These are phyloP conservation scores for Sturmia bella DNA, from an alignment of 2,888 invertebrate species.

Conservation along the genomic window DNA sequence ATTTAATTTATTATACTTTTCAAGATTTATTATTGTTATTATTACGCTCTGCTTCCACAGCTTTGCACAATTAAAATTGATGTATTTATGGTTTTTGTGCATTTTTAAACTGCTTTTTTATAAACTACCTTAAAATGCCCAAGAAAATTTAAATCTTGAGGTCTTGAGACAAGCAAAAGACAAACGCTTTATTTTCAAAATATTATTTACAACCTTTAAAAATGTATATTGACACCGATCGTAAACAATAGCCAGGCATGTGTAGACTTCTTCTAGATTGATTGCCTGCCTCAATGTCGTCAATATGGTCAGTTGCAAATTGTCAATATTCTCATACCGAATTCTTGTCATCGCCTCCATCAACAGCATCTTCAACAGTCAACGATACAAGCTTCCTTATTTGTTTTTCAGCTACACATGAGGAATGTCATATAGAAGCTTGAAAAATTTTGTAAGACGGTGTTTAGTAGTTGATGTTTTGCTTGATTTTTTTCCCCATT, in stretches of 20 bases:
- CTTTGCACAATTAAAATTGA: constrained; percentile 15
- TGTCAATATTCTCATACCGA: constrained; percentile 17
- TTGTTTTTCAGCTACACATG: constrained; percentile 60
- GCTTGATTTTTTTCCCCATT: not conserved
- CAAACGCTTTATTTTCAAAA: not conserved
- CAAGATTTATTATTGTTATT: not conserved
- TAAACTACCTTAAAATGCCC: not conserved
- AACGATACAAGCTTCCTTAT: constrained; percentile 56
- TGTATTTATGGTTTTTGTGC: constrained; percentile 7
- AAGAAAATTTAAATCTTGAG: not conserved
- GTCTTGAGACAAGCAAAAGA: not conserved
- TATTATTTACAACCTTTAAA: constrained; percentile 33
- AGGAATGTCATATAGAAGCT: constrained; percentile 55
- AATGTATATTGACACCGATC: constrained; percentile 45
- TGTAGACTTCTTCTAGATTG: constrained; percentile 33
- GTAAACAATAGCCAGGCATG: constrained; percentile 39
- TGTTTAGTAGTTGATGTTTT: constrained; percentile 37
- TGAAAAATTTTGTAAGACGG: constrained; percentile 22
- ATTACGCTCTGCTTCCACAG: not conserved
- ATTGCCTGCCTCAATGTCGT: constrained; percentile 52
- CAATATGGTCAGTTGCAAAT: constrained; percentile 35
- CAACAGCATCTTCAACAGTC: not conserved
- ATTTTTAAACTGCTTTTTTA: not conserved
- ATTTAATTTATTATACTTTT: not conserved
- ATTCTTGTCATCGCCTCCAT: constrained; percentile 17